These are phyloP conservation scores for Lacerta bilineata DNA, from an alignment of 2,797 vertebrate species.

Conservation along the genomic window DNA sequence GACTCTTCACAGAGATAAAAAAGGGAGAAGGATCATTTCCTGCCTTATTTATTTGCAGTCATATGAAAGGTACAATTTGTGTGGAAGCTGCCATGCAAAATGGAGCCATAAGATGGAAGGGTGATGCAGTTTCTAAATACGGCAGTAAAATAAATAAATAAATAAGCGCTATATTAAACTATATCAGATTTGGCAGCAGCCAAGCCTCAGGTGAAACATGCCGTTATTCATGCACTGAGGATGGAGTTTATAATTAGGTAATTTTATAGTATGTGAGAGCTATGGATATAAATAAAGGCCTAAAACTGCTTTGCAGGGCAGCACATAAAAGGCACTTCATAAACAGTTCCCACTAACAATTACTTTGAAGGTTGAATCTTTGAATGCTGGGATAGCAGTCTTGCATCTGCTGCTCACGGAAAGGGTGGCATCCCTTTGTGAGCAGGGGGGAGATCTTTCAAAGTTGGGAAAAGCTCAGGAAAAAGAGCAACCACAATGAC, in stretches of 20 bases:
- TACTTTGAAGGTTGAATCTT: neutral
- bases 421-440: neutral
- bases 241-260: conserved; percentile 14
- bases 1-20: conserved; percentile 10
- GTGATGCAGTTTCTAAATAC: neutral
- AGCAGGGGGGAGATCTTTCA: too few species aligned
- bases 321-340: neutral
- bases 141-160: neutral
- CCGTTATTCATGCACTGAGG: neutral
- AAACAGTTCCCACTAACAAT: neutral
- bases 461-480: too few species aligned
- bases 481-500: too few species aligned
- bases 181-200: neutral
- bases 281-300: neutral
- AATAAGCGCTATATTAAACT: neutral
- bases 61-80: neutral
- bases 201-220: neutral
- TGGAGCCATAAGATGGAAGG: neutral
- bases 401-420: neutral
- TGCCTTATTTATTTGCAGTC: neutral
- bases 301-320: conserved; percentile 13
- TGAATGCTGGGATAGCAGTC: neutral
- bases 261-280: conserved; percentile 8
- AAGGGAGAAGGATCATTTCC: neutral
- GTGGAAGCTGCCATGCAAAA: neutral